phyloP scores from a whole-genome alignment of 2,113 vertebrate species.

The Thamnaconus septentrionalis region DNA sequence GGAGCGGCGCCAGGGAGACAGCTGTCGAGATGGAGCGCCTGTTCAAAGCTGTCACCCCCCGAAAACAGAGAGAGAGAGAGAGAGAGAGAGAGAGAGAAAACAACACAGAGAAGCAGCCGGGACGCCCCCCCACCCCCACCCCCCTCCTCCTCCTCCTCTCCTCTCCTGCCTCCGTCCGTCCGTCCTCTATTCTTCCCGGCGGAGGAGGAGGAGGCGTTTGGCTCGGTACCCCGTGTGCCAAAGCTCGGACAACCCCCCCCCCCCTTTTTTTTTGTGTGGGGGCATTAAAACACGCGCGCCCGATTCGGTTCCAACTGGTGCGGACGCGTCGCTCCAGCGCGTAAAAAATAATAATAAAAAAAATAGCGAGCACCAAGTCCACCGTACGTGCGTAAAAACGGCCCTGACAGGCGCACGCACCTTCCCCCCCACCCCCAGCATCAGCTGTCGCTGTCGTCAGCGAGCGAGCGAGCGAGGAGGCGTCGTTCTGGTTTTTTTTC shows the following conservation, averaged over 20 bases:
- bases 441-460: constrained; percentile 5
- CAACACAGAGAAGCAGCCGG: constrained; percentile 67
- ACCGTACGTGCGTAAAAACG: constrained; percentile 44
- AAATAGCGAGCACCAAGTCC: too few relatives aligned
- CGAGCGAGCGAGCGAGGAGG: too few relatives aligned
- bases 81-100: constrained; percentile 77
- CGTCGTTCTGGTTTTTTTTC: constrained; percentile 1
- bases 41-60: constrained; percentile 91
- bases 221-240: constrained; percentile 64
- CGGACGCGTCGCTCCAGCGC: constrained; percentile 37
- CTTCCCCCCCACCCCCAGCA: constrained; percentile 8
- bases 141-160: too few relatives aligned
- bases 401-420: constrained; percentile 37
- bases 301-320: constrained; percentile 18
- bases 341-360: constrained; percentile 3
- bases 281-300: constrained; percentile 20
- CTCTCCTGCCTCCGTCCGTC: neutral
- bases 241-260: constrained; percentile 14
- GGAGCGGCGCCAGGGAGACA: constrained; percentile 94
- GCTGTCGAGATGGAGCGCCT: constrained; percentile 94
- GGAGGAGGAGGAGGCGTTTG: constrained; percentile 72
- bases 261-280: neutral
- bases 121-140: constrained; percentile 46
- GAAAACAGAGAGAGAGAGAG: constrained; percentile 5
- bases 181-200: constrained; percentile 42